These are phyloP conservation scores for Oeneis ivallda DNA, from an alignment of 2,888 invertebrate species.

Conservation along the genomic window DNA sequence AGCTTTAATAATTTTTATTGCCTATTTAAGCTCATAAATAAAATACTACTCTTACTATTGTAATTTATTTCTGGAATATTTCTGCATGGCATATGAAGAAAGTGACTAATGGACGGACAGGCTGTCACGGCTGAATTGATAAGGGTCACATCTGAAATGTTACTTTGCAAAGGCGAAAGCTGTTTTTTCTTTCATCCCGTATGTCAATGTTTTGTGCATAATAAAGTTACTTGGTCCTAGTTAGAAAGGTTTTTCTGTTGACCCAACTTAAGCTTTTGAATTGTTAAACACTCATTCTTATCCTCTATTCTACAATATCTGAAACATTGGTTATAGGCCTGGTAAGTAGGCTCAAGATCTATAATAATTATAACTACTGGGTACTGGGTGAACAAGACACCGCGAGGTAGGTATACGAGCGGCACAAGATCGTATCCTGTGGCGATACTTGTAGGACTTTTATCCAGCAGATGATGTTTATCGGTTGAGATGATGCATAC, in stretches of 20 bases:
- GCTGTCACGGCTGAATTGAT: constrained; percentile 26
- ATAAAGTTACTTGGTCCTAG: constrained; percentile 12
- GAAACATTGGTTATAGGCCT: no score
- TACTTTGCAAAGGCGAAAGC: constrained; percentile 25
- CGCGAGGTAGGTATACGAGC: no score
- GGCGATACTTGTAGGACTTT: no score
- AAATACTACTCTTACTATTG: constrained; percentile 4
- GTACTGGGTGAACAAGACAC: no score
- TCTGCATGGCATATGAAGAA: constrained; percentile 25
- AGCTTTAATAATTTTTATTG: no score
- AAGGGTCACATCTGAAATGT: constrained; percentile 28
- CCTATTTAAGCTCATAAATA: not conserved
- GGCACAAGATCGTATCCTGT: no score
- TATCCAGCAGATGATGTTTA: no score
- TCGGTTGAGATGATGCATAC: no score
- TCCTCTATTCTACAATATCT: no score
- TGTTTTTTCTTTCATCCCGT: constrained; percentile 19
- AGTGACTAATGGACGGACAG: constrained; percentile 29
- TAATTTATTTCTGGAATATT: constrained; percentile 18
- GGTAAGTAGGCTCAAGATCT: no score
- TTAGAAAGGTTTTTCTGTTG: constrained; percentile 6
- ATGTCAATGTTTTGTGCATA: constrained; percentile 28
- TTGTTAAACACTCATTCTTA: not conserved
- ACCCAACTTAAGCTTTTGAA: not conserved
- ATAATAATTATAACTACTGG: no score